Conservation (phyloP, 2,888 invertebrate genomes). For the Petrophora chlorosata region DNA sequence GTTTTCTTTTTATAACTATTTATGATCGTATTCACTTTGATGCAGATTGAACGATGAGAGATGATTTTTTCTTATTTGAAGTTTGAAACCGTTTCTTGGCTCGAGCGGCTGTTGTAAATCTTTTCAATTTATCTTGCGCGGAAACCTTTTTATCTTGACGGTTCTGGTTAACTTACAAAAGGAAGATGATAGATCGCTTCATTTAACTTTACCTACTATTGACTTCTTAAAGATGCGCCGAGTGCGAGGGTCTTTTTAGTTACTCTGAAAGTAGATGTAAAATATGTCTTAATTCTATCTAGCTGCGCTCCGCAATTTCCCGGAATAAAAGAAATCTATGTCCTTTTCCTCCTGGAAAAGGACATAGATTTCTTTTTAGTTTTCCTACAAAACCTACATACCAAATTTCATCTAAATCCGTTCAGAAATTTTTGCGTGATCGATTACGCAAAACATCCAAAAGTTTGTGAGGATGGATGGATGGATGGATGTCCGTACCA, state of each 20-base stretch:
- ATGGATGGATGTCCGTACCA: no score
- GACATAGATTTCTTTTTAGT: no score
- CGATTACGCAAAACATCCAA: no score
- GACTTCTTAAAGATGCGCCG: conserved; percentile 1
- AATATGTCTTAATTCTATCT: no score
- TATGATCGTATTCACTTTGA: conserved; percentile 9
- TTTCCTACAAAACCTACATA: no score
- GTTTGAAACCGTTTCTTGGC: conserved; percentile 16
- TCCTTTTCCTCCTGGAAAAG: no score
- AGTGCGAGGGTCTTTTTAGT: conserved; percentile 1
- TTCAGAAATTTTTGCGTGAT: no score
- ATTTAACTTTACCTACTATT: conserved; percentile 12
- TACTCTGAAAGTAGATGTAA: no score
- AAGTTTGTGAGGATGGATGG: no score
- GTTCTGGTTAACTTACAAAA: conserved; percentile 20
- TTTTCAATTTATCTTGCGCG: conserved; percentile 27
- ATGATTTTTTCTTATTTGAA: conserved; percentile 16
- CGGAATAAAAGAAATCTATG: no score
- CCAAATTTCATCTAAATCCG: no score
- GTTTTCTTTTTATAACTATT: conserved; percentile 1
- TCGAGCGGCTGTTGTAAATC: conserved; percentile 21
- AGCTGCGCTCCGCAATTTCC: no score
- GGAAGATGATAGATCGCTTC: conserved; percentile 22
- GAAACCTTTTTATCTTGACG: conserved; percentile 22
- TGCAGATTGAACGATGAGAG: conserved; percentile 20